Percentiles rank a stretch among this genome's conserved stretches.
Evolutionary conservation across 2,113 vertebrate genomes (phyloP).

Genomic region (Hemiscyllium ocellatum): DNA sequence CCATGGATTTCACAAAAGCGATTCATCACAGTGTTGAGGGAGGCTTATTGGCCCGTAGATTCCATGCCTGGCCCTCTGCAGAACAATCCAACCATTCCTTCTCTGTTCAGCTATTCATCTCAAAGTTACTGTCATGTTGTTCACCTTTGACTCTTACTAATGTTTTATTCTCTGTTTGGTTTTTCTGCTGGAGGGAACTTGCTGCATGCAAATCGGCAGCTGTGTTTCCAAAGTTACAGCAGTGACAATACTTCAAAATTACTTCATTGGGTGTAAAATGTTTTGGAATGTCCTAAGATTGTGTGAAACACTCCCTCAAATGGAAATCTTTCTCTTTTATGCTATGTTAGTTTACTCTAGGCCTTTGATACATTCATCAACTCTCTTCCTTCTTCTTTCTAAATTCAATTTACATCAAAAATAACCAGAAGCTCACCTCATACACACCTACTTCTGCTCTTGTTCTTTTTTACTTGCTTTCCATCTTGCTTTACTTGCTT

Average conservation of each 20-base stretch:
- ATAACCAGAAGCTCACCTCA: background rate
- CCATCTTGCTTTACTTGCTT: background rate
- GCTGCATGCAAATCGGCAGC: background rate
- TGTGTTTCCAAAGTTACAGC: too few species aligned
- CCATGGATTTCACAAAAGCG: background rate
- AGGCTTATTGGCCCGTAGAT: background rate
- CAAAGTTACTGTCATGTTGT: background rate
- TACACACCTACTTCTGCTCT: background rate
- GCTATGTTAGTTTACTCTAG: too few species aligned
- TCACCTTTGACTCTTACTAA: background rate
- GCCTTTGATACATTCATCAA: too few species aligned
- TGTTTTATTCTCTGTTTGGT: background rate
- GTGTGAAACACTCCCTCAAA: too few species aligned
- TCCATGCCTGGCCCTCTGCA: background rate
- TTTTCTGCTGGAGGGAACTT: background rate
- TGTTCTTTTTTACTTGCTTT: background rate
- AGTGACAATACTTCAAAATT: too few species aligned
- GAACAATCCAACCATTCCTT: background rate
- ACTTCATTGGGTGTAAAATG: too few species aligned
- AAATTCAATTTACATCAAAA: too few species aligned
- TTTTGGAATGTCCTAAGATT: too few species aligned
- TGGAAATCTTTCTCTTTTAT: too few species aligned
- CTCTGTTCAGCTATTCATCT: background rate
- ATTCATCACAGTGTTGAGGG: background rate
- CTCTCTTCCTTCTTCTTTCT: too few species aligned